Evolutionary conservation across 35 echinoderm and acorn worm species (phyloP), one percentile per base, ranked within the genome.

Genomic region (Ophiothrix spiculata): DNA sequence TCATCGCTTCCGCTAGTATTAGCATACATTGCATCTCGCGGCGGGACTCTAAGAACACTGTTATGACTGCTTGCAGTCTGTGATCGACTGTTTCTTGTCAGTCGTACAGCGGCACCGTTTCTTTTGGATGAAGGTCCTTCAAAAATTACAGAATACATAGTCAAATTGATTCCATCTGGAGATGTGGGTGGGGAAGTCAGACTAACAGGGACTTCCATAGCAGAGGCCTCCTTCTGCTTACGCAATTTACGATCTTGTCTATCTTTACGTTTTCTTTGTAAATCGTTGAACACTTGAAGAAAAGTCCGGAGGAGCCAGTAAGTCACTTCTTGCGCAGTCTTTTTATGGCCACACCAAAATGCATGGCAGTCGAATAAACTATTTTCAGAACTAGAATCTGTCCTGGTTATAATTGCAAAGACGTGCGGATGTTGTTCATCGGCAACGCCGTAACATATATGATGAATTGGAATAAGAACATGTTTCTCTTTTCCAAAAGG

Each of bases 401-500:
- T 94, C 40, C 92, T 80, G 1, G 96, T 91, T 32, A 99, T 99
- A 31, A 99, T 94, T 25, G 96, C 96, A 87, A 99, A 99, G 1
- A 99, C 96, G 35, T 85, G 86, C 0, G 96, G 96, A 32, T 94
- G 77, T 56, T 91, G 85, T 56, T 93, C 92, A 40, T 99, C 96
- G 1, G 92, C 96, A n/a, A 99, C 92, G 12, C 96, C 96, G 36
- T 99, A 99, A 46, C 96, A 99, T 21, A 99, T 91, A 46, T 99
- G 93, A 75, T 99, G 91, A 39, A 99, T 88, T 23, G 96, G 96
- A 78, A 99, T 99, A 6, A 99, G 45, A 39, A 99, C 92, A 69
- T 99, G 96, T 36, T 94, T 99, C 46, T 94, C 96, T 75, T 99
- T 99, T 32, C 96, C 96, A 77, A 99, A 99, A 0, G 96, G 88